Percentiles rank a stretch among this genome's conserved stretches.
Evolutionary conservation across 2,797 vertebrate genomes (phyloP).

Genomic region (Squalus acanthias): DNA sequence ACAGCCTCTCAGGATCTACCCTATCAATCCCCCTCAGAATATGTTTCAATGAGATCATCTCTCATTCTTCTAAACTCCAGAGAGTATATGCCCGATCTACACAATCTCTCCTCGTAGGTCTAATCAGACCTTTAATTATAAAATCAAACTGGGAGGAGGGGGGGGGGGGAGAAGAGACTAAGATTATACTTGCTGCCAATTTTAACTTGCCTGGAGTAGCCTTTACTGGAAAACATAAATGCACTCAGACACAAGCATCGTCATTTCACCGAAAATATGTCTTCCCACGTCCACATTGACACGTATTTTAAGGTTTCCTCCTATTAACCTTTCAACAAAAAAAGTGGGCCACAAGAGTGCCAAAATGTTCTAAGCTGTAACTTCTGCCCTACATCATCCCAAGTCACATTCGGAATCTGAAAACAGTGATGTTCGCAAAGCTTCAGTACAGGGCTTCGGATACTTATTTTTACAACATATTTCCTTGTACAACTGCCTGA

Average conservation of each 20-base stretch:
- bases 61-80: too few species aligned
- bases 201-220: background rate
- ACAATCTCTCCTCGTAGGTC: background rate
- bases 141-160: background rate
- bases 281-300: background rate
- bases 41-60: too few species aligned
- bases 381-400: background rate
- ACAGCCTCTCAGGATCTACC: too few species aligned
- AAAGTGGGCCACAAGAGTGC: background rate
- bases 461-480: background rate
- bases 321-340: background rate
- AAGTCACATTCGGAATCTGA: background rate
- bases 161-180: background rate
- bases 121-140: background rate
- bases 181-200: background rate
- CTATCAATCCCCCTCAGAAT: too few species aligned
- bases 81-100: too few species aligned
- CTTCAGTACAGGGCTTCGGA: background rate
- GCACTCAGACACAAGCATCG: background rate
- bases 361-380: background rate
- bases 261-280: background rate
- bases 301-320: background rate
- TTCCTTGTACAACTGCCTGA: background rate
- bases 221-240: too few species aligned
- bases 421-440: background rate